phyloP scores from a whole-genome alignment of 37 sponge, comb jelly and placozoan genomes.

The Aphrocallistes beatrix region DNA sequence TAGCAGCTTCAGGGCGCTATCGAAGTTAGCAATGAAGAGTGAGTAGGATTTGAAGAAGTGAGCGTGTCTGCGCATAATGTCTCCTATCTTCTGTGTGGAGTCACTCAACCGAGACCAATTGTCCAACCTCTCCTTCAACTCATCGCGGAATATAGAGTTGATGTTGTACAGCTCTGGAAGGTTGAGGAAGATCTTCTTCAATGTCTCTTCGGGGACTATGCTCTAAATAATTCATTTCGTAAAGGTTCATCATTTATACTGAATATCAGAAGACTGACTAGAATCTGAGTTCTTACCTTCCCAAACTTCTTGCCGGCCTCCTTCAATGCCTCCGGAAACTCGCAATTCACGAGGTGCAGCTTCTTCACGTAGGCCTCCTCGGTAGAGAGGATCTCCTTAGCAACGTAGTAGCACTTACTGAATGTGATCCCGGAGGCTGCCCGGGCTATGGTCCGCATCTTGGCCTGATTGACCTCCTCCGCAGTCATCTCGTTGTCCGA shows the following conservation, averaged over 20 bases:
- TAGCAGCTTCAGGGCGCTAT: constrained; percentile 52
- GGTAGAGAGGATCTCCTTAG: not conserved
- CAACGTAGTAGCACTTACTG: constrained; percentile 13
- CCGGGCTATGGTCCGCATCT: not conserved
- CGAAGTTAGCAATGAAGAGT: constrained; percentile 60
- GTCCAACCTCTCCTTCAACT: constrained; percentile 41
- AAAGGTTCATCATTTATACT: not conserved
- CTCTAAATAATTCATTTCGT: not conserved
- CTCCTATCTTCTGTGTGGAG: not conserved
- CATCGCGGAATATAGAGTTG: constrained; percentile 33
- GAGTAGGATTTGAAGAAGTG: constrained; percentile 41
- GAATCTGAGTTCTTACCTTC: not conserved
- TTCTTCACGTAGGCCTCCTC: constrained; percentile 8
- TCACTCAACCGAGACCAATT: constrained; percentile 30
- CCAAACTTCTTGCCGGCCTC: not conserved
- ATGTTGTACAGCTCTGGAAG: constrained; percentile 50
- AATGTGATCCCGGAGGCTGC: not conserved
- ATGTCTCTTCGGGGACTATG: constrained; percentile 29
- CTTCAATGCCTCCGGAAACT: not conserved
- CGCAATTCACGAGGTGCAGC: not conserved
- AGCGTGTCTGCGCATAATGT: not conserved
- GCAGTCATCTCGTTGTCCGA: constrained; percentile 10
- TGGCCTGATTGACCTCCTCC: not conserved
- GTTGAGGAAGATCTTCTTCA: constrained; percentile 50
- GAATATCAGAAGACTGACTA: not conserved